Percentiles rank a stretch among this genome's conserved stretches.
These are phyloP conservation scores for Chirona hameri DNA, from an alignment of 2,888 invertebrate genomes.

Conservation along the genomic window DNA sequence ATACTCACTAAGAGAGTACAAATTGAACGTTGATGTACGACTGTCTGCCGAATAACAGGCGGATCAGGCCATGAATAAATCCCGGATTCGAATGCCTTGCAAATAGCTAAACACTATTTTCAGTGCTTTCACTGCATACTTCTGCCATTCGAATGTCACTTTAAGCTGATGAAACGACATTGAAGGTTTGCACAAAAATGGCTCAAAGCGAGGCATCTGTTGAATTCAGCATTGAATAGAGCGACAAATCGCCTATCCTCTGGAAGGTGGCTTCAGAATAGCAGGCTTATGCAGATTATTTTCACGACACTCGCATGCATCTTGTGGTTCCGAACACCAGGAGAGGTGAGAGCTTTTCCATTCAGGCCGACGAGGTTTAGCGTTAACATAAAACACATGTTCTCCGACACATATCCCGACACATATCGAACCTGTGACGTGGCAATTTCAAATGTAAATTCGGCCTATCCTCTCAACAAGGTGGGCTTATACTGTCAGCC, in stretches of 20 bases:
- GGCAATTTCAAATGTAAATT: neutral
- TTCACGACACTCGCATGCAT: neutral
- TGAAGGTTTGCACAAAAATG: neutral
- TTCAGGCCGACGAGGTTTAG: neutral
- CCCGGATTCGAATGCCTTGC: neutral
- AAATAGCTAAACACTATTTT: neutral
- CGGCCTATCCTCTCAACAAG: neutral
- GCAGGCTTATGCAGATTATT: neutral
- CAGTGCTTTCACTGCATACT: neutral
- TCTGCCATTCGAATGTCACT: neutral
- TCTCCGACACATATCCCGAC: neutral
- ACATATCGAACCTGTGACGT: neutral
- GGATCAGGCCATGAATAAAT: slow-evolving; percentile 1
- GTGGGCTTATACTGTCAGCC: neutral
- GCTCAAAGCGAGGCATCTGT: neutral
- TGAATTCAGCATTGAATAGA: neutral
- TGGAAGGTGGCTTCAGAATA: neutral
- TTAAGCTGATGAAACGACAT: neutral
- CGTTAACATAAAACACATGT: neutral
- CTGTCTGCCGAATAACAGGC: too few relatives aligned
- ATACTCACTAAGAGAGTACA: too few relatives aligned
- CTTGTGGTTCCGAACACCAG: too few relatives aligned
- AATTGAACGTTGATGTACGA: too few relatives aligned
- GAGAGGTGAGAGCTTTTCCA: neutral
- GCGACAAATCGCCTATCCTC: neutral